A percentile compares a stretch with the other conserved stretches of the same genome.
Conservation (phyloP, 2,113 vertebrate species). For the Anas platyrhynchos region DNA sequence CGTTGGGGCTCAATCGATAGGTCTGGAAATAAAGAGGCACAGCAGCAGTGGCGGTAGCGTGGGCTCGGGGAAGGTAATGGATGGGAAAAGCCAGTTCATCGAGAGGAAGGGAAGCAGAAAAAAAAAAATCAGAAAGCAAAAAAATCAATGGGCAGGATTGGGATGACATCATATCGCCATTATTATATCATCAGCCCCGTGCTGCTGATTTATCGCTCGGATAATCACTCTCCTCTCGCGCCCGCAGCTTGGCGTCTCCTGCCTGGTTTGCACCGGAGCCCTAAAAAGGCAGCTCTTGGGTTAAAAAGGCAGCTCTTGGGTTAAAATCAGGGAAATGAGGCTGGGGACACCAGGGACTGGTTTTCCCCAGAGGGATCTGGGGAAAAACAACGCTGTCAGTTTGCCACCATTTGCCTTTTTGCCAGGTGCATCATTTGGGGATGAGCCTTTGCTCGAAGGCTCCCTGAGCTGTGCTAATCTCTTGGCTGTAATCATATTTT, state of each 20-base stretch:
- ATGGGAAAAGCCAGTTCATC: not conserved
- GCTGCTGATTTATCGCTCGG: not conserved
- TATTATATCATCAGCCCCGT: not conserved
- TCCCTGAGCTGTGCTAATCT: not conserved
- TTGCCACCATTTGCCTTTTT: not conserved
- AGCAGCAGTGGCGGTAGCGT: fast-evolving
- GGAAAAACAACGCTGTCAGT: fast-evolving
- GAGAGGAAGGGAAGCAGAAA: not conserved
- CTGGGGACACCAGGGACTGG: fast-evolving
- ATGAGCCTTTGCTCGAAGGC: not conserved
- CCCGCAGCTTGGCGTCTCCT: fast-evolving
- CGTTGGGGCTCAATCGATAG: not conserved
- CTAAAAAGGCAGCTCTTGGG: not conserved
- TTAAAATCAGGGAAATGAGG: not conserved
- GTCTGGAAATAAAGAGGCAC: not conserved
- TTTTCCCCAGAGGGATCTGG: not conserved
- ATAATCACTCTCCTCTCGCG: not conserved
- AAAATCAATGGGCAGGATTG: constrained; percentile 28
- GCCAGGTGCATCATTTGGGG: not conserved
- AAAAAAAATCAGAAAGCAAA: not conserved
- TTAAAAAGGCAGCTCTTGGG: not conserved
- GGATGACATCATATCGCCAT: constrained; percentile 30
- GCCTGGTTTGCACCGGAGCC: not conserved
- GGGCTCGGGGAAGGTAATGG: not conserved
- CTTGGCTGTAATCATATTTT: not conserved